Conservation (phyloP, 2,113 vertebrate species). For the Ailuropoda melanoleuca region DNA sequence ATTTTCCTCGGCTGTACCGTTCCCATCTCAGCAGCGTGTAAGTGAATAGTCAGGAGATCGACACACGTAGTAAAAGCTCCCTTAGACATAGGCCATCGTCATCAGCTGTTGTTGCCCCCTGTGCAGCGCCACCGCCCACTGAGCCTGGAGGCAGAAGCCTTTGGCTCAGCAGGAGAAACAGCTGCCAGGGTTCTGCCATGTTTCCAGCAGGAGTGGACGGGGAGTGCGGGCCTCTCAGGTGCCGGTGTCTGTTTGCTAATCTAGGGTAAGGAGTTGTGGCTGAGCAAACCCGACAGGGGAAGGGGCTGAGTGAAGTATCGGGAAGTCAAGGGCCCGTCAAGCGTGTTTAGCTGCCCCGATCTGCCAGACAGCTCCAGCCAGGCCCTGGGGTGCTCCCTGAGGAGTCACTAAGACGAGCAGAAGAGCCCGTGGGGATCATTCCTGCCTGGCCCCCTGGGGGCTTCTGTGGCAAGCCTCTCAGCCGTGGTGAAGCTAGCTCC, state of each 20-base stretch:
- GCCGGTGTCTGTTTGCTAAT: background rate
- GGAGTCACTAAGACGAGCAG: background rate
- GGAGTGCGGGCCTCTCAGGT: background rate
- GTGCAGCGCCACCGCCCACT: background rate
- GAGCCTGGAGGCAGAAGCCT: background rate
- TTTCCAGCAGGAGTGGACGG: background rate
- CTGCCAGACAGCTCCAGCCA: background rate
- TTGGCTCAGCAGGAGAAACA: background rate
- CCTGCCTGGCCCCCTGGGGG: background rate
- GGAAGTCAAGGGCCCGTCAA: background rate
- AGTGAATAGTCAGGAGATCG: background rate
- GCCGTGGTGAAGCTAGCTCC: background rate
- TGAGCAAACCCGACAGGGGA: background rate
- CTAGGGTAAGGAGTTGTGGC: background rate
- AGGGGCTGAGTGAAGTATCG: background rate
- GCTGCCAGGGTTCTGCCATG: background rate
- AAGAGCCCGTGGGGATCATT: fast-evolving
- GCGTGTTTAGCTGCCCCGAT: background rate
- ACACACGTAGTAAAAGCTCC: background rate
- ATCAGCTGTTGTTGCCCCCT: background rate
- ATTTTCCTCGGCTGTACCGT: background rate
- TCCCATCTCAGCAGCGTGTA: background rate
- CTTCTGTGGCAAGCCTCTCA: background rate
- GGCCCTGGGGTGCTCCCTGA: background rate
- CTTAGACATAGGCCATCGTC: background rate